Base-by-base conservation (phyloP, 2,888 invertebrate species). In the Clitarchus hookeri region DNA sequence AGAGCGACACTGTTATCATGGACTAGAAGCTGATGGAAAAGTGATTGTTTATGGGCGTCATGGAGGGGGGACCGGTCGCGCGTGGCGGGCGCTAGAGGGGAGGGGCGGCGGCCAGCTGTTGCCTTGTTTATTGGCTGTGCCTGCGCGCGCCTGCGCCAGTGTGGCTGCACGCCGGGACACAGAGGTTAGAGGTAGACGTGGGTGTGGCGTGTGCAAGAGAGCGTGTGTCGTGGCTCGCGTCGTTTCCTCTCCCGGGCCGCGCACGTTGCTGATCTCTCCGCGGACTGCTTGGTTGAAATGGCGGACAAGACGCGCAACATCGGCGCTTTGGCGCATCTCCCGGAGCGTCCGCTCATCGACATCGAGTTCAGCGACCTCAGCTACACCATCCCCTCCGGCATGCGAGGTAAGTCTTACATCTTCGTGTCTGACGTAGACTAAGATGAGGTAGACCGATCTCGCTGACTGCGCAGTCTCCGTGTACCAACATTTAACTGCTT, bases 291-390 rank as follows among this genome's bases (percentile, higher is more conserved):
- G n/a, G n/a, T 1, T 8, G 16, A 65, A 23, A 65, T 65, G 65
- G 65, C 65, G 3, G 65, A 11, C 8, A 23, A 65, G 65, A 9
- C n/a, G 19, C 65, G 65, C 65, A 23, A 19, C 65, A 65, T 65
- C 23, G 12, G 65, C 65, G 65, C 82, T 19, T 19, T 82, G 82
- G 27, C 44, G 44, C 27, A 82, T 27, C 44, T 82, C 13, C 82
- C 82, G 0, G 82, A 82, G 19, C 82, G 82, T 12, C 82, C 82
- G 27, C 23, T 82, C 36, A 44, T 82, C 44, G 82, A 82, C 82
- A 82, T 82, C 11, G 82, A 82, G 82, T 82, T 82, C 82, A 82
- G 44, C 82, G 82, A 82, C 44, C 44, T 82, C 36, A 82, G 36
- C 23, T 82, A 82, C 82, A 82, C 82, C 13, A 82, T 82, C 27